Evolutionary conservation across 2,888 invertebrate species (phyloP).

Genomic region (Galerucella nymphaeae): DNA sequence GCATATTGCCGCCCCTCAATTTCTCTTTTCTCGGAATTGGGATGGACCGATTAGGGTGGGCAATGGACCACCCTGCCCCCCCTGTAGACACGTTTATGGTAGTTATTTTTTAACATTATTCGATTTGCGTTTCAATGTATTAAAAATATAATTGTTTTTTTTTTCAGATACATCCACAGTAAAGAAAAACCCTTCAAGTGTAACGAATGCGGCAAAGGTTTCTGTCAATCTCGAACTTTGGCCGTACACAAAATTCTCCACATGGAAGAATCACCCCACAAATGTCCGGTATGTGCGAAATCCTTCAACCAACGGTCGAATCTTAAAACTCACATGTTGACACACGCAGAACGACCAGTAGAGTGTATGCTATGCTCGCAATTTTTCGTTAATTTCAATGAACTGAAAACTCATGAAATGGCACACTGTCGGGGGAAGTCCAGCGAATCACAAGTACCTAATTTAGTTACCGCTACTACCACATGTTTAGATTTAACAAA

Average conservation of each 20-base stretch:
- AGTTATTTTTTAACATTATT: background rate
- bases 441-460: conserved; percentile 42
- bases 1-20: too few species aligned
- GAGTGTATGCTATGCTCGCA: conserved; percentile 60
- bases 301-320: conserved; percentile 94
- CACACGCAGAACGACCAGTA: conserved; percentile 78
- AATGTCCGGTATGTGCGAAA: conserved; percentile 88
- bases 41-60: too few species aligned
- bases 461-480: conserved; percentile 50
- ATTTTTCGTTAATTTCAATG: conserved; percentile 58
- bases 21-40: too few species aligned
- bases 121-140: background rate
- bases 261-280: conserved; percentile 93
- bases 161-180: conserved; percentile 93
- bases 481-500: conserved; percentile 58
- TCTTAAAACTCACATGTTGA: conserved; percentile 88
- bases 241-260: conserved; percentile 96
- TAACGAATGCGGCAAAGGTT: conserved; percentile 96
- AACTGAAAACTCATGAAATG: conserved; percentile 60
- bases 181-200: conserved; percentile 99
- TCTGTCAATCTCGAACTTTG: conserved; percentile 95
- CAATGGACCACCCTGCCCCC: too few species aligned
- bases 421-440: conserved; percentile 48
- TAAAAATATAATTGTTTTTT: conserved; percentile 42
- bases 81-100: too few species aligned